Conservation (phyloP, 1,140 invertebrate genomes). For the Sycobia sp. region DNA sequence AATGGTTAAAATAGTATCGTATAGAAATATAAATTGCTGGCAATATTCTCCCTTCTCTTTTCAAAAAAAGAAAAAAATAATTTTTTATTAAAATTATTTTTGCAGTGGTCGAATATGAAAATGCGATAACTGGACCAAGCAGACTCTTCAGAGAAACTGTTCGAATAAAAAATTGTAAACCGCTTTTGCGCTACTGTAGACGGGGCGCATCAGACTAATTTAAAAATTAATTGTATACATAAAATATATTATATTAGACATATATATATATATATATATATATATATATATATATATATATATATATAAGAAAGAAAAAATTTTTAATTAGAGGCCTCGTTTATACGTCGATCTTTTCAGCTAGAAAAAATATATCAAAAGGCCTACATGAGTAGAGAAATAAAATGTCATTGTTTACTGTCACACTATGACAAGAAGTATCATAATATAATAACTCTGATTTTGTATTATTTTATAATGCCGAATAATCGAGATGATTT, state of each 20-base stretch:
- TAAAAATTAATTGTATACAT: slow-evolving; percentile 15
- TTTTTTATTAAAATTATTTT: not conserved
- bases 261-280: too few species aligned
- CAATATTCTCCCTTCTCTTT: too few species aligned
- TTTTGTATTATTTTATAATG: slow-evolving; percentile 42
- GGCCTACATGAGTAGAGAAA: slow-evolving; percentile 25
- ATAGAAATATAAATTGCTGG: too few species aligned
- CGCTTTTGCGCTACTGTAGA: not conserved
- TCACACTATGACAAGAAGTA: slow-evolving; percentile 18
- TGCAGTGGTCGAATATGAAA: not conserved
- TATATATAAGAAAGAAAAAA: slow-evolving; percentile 1
- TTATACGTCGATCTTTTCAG: slow-evolving; percentile 1
- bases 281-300: not conserved
- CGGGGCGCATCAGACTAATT: not conserved
- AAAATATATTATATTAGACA: slow-evolving; percentile 6
- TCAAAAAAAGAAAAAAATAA: too few species aligned
- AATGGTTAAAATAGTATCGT: too few species aligned
- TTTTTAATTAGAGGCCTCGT: not conserved
- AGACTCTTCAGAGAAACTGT: not conserved
- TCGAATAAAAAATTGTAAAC: slow-evolving; percentile 12
- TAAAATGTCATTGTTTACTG: slow-evolving; percentile 6
- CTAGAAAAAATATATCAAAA: slow-evolving; percentile 29
- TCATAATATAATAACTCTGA: slow-evolving; percentile 52
- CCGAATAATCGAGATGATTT: slow-evolving; percentile 1
- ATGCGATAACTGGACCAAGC: slow-evolving; percentile 3